These are phyloP conservation scores for Octodonta nipae DNA, from an alignment of 2,888 invertebrate species.

Conservation along the genomic window DNA sequence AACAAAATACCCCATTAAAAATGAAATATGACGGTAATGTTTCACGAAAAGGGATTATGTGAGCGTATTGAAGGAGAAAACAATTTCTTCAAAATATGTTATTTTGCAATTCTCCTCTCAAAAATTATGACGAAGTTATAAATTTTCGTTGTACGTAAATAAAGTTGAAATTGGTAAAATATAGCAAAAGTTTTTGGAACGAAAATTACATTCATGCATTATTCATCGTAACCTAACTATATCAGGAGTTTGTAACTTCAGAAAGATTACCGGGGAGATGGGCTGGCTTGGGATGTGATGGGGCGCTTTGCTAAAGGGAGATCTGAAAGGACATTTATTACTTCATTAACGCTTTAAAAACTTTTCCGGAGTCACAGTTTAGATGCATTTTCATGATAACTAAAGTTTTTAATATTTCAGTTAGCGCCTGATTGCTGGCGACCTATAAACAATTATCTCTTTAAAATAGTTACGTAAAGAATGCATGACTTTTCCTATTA, in stretches of 20 bases:
- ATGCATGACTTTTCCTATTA: too few relatives aligned
- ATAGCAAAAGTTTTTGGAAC: constrained; percentile 39
- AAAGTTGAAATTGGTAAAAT: constrained; percentile 42
- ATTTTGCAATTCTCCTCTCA: constrained; percentile 19
- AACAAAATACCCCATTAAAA: not conserved
- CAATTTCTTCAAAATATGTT: constrained; percentile 13
- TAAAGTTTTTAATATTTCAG: too few relatives aligned
- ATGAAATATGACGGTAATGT: not conserved
- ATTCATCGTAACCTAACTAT: constrained; percentile 38
- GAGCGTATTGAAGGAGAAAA: constrained; percentile 9
- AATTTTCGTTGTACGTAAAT: constrained; percentile 41
- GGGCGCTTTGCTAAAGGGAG: too few relatives aligned
- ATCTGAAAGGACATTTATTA: too few relatives aligned
- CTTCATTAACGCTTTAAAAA: too few relatives aligned
- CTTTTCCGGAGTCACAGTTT: too few relatives aligned
- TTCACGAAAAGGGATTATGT: not conserved
- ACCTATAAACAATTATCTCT: too few relatives aligned
- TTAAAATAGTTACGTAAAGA: too few relatives aligned
- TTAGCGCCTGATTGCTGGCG: too few relatives aligned
- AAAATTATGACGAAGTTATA: constrained; percentile 37
- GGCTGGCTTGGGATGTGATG: constrained; percentile 4
- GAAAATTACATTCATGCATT: constrained; percentile 41
- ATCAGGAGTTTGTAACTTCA: constrained; percentile 35
- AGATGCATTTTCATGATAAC: too few relatives aligned
- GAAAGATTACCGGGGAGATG: constrained; percentile 16